Percentiles rank a stretch among this genome's conserved stretches.
Evolutionary conservation across 1,140 invertebrate genomes (phyloP).

Genomic region (Macrobrachium rosenbergii): DNA sequence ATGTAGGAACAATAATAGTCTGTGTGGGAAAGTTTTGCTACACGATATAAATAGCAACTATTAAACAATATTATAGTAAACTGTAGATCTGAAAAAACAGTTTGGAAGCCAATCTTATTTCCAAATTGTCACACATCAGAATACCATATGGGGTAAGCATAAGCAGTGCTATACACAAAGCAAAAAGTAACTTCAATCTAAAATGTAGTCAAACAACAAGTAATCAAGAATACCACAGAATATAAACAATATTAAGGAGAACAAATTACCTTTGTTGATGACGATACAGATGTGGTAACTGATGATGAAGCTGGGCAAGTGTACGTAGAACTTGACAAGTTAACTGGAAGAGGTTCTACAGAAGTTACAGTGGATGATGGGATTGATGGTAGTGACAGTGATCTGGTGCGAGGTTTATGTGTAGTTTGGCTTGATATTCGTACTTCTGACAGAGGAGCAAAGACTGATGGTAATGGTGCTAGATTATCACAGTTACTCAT

Average conservation of each 20-base stretch:
- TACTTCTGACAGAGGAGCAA: slow-evolving; percentile 15
- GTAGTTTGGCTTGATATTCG: slow-evolving; percentile 5
- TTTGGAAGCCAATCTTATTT: no score
- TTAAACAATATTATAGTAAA: no score
- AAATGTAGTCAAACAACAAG: neutral
- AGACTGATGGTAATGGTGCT: slow-evolving; percentile 13
- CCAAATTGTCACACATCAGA: no score
- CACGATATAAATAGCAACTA: no score
- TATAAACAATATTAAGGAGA: neutral
- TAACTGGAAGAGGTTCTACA: slow-evolving; percentile 32
- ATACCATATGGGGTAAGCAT: no score
- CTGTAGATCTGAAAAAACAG: no score
- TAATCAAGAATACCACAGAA: neutral
- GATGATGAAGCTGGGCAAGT: slow-evolving; percentile 13
- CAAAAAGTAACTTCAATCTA: neutral
- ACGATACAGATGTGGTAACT: slow-evolving; percentile 15
- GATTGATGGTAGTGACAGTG: slow-evolving; percentile 47
- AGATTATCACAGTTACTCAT: slow-evolving; percentile 27
- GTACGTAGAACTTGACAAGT: slow-evolving; percentile 30
- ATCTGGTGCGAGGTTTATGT: slow-evolving; percentile 45
- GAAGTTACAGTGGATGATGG: slow-evolving; percentile 24
- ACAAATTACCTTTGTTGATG: slow-evolving; percentile 38
- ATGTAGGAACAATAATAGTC: no score
- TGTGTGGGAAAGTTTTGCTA: no score
- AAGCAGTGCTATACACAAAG: no score